Evolutionary conservation across 2,888 invertebrate genomes (phyloP).

Genomic region (Orgyia antiqua): DNA sequence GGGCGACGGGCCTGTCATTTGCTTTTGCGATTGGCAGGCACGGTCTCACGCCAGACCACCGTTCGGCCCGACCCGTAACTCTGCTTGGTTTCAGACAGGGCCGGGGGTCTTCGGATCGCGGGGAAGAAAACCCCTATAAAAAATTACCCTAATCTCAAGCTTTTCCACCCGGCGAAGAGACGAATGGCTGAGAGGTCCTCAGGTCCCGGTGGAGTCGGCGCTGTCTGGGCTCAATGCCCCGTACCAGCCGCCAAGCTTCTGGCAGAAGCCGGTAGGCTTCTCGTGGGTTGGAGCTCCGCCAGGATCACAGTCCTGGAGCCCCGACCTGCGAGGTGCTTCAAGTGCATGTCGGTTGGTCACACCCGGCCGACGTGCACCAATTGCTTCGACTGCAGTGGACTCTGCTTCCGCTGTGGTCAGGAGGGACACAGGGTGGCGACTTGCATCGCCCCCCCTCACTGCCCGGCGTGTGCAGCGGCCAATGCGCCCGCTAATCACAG

Average conservation of each 20-base stretch:
- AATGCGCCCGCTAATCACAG: background rate
- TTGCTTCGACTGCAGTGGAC: background rate
- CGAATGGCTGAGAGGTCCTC: too few relatives aligned
- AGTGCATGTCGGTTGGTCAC: slow-evolving; percentile 1
- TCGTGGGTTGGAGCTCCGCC: background rate
- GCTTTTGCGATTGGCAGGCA: too few relatives aligned
- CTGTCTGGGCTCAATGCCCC: background rate
- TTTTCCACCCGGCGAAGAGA: too few relatives aligned
- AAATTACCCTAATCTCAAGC: too few relatives aligned
- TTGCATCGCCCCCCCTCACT: background rate
- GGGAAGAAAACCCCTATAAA: too few relatives aligned
- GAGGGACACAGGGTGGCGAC: background rate
- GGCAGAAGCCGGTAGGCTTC: too few relatives aligned
- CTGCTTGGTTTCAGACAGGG: too few relatives aligned
- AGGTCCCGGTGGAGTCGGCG: background rate
- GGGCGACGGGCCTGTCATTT: too few relatives aligned
- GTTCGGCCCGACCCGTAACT: too few relatives aligned
- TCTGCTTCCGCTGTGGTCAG: slow-evolving; percentile 1
- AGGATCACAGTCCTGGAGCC: background rate
- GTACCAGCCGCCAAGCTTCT: background rate
- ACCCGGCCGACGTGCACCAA: background rate
- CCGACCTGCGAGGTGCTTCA: background rate
- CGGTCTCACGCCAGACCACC: too few relatives aligned
- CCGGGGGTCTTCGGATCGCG: too few relatives aligned
- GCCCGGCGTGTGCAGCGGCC: background rate